A percentile compares a stretch with the other conserved stretches of the same genome.
These are phyloP conservation scores for Sphecodes monilicornis DNA, from an alignment of 2,888 invertebrate genomes.

Conservation along the genomic window DNA sequence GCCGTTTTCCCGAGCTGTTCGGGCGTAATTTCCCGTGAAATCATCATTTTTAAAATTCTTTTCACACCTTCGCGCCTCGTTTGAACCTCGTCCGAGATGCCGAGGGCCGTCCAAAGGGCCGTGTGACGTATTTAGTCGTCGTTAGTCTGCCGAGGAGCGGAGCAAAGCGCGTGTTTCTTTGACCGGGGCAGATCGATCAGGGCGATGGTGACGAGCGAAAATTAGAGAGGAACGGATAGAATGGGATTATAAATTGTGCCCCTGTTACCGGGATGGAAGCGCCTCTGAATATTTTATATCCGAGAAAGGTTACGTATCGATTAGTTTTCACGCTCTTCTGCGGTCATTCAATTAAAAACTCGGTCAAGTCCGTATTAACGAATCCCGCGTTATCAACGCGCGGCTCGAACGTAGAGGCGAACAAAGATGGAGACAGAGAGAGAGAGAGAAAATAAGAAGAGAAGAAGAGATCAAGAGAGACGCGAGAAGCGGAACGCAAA, in stretches of 20 bases:
- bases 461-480: constrained; percentile 19
- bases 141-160: background rate
- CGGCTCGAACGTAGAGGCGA: background rate
- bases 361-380: constrained; percentile 70
- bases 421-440: background rate
- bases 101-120: background rate
- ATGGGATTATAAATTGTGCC: constrained; percentile 52
- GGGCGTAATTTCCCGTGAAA: constrained; percentile 16
- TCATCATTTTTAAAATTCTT: constrained; percentile 9
- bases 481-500: constrained; percentile 29
- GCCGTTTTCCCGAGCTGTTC: background rate
- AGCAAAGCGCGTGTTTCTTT: background rate
- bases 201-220: constrained; percentile 36
- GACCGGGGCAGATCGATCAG: constrained; percentile 34
- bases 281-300: constrained; percentile 61
- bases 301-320: constrained; percentile 61
- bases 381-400: constrained; percentile 46
- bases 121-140: constrained; percentile 7
- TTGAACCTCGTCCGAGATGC: background rate
- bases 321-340: constrained; percentile 60
- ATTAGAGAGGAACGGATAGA: constrained; percentile 43
- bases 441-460: background rate
- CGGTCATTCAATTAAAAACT: constrained; percentile 70
- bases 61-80: background rate
- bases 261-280: constrained; percentile 50